These are phyloP conservation scores for Boulengeromyrus knoepffleri DNA, from an alignment of 2,113 vertebrate species.

Conservation along the genomic window DNA sequence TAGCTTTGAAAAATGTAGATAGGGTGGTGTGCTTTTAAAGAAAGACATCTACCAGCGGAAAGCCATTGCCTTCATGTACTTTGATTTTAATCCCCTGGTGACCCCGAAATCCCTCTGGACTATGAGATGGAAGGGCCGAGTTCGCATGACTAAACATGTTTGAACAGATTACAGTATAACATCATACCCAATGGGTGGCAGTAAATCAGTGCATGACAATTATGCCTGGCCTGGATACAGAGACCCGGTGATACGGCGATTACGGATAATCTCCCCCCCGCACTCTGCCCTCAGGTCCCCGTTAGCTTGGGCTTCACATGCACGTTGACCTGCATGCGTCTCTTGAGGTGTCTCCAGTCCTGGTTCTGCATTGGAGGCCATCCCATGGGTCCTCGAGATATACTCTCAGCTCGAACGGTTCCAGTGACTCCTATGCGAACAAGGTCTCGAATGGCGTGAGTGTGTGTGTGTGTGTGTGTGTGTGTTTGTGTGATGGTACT, in stretches of 20 bases:
- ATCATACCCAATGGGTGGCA: constrained; percentile 19
- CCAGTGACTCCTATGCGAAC: background rate
- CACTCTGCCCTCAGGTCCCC: background rate
- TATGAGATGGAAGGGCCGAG: constrained; percentile 1
- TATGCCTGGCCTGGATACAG: background rate
- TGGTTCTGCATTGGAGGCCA: background rate
- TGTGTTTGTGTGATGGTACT: background rate
- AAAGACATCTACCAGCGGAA: background rate
- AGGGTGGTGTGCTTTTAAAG: background rate
- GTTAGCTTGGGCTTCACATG: background rate
- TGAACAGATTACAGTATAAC: constrained; percentile 30
- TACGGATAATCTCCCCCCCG: background rate
- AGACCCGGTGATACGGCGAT: background rate
- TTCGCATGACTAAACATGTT: constrained; percentile 18
- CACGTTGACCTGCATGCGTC: background rate
- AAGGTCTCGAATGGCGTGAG: background rate
- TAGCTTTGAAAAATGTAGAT: background rate
- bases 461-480: background rate
- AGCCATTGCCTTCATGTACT: background rate
- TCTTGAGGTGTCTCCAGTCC: background rate
- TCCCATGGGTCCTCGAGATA: background rate
- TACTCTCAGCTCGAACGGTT: background rate
- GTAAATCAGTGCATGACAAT: constrained; percentile 22
- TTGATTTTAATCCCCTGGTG: background rate
- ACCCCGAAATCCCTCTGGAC: constrained; percentile 20